Evolutionary conservation across 2,888 invertebrate genomes (phyloP).

Genomic region (Morinoia aosen): DNA sequence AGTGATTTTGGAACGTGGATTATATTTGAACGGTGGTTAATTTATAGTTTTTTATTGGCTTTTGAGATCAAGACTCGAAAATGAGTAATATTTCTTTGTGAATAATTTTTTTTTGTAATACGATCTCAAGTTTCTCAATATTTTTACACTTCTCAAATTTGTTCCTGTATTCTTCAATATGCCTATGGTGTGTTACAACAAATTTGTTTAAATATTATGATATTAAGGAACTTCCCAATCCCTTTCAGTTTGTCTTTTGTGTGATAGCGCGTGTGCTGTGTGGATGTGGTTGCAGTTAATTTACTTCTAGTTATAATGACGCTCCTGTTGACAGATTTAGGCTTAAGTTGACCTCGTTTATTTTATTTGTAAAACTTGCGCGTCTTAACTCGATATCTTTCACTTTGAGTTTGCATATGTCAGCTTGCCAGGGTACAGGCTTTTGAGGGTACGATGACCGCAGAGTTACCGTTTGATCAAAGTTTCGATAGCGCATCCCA

Average conservation of each 20-base stretch:
- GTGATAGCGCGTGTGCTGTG: neutral
- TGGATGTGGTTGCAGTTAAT: neutral
- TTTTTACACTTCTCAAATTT: neutral
- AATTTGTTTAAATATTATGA: neutral
- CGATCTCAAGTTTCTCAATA: neutral
- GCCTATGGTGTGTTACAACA: neutral
- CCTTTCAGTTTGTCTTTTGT: constrained; percentile 16
- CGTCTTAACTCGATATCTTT: neutral
- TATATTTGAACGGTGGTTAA: neutral
- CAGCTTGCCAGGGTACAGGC: neutral
- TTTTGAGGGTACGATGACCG: neutral
- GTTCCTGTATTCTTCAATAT: neutral
- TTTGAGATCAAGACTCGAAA: neutral
- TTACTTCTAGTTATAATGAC: neutral
- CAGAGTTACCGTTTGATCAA: neutral
- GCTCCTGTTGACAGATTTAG: neutral
- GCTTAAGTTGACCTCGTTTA: neutral
- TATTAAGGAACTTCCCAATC: constrained; percentile 13
- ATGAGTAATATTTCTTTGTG: neutral
- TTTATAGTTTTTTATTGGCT: neutral
- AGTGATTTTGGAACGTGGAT: neutral
- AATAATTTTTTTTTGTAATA: neutral
- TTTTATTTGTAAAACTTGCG: neutral
- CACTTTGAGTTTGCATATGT: neutral
- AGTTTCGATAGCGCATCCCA: neutral